Conservation (phyloP, 1,140 invertebrate species). For the Drosophila parvula region DNA sequence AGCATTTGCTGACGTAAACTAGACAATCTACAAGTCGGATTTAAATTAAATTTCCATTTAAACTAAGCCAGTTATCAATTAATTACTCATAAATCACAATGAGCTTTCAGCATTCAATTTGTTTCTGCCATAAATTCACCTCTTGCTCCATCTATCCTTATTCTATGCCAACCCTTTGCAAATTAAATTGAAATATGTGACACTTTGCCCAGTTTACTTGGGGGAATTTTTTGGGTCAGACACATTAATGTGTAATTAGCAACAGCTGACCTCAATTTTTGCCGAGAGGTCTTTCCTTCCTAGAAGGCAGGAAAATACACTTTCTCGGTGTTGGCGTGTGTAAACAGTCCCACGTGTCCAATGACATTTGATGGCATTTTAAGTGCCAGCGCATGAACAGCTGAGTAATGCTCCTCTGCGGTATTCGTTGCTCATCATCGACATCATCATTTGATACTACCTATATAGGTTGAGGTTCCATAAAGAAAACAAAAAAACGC, state of each 20-base stretch:
- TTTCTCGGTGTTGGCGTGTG: conserved; percentile 15
- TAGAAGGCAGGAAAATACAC: conserved; percentile 19
- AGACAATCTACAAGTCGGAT: neutral
- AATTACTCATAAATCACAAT: conserved; percentile 23
- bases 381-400: conserved; percentile 63
- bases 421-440: conserved; percentile 58
- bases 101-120: conserved; percentile 5
- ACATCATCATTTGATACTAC: conserved; percentile 57
- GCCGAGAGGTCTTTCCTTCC: conserved; percentile 9
- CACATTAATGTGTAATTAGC: conserved; percentile 67
- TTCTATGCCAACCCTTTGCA: conserved; percentile 8
- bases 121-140: neutral
- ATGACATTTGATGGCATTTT: conserved; percentile 76
- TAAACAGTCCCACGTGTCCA: conserved; percentile 57
- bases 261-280: conserved; percentile 45
- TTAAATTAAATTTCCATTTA: conserved; percentile 1
- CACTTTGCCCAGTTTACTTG: conserved; percentile 18
- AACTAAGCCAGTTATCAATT: neutral
- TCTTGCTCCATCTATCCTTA: neutral
- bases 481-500: conserved; percentile 15
- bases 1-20: neutral
- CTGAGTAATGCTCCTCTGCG: conserved; percentile 55
- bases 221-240: conserved; percentile 1
- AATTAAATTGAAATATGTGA: conserved; percentile 33
- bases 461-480: conserved; percentile 38